Percentiles rank a stretch among this genome's conserved stretches.
phyloP scores from a whole-genome alignment of 2,797 vertebrate genomes.

The Oreortyx pictus region DNA sequence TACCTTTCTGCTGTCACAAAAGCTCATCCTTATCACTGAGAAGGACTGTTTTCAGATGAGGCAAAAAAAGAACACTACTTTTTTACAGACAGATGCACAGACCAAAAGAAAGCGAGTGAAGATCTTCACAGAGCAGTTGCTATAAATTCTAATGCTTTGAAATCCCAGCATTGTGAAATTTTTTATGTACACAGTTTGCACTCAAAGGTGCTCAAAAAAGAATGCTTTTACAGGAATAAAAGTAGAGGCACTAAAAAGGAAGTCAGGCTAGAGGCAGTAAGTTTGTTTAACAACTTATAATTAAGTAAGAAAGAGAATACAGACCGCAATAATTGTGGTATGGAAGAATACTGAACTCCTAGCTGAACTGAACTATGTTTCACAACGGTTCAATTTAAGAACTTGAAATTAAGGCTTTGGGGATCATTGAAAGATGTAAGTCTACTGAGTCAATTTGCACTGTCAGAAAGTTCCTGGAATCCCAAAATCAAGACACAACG shows the following conservation, averaged over 20 bases:
- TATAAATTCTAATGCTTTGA: neutral
- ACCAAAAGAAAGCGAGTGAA: neutral
- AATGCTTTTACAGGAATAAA: neutral
- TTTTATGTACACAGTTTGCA: neutral
- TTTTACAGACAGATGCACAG: neutral
- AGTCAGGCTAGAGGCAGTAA: neutral
- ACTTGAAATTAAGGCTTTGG: neutral
- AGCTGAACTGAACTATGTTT: neutral
- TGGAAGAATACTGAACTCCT: neutral
- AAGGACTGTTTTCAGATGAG: neutral
- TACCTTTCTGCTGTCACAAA: neutral
- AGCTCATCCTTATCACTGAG: neutral
- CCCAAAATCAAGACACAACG: neutral
- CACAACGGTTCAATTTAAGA: neutral
- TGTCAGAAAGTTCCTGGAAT: neutral
- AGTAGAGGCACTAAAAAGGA: neutral
- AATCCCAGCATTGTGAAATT: neutral
- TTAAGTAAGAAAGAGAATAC: neutral
- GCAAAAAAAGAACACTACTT: neutral
- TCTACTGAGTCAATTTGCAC: neutral
- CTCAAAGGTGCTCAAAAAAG: neutral
- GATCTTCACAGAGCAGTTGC: neutral
- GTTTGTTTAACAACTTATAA: neutral
- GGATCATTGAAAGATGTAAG: neutral
- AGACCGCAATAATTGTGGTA: neutral